Percentiles rank a stretch among this genome's conserved stretches.
Conservation (phyloP, 37 sponge, comb jelly and placozoan genomes). For the Oopsacas minuta region DNA sequence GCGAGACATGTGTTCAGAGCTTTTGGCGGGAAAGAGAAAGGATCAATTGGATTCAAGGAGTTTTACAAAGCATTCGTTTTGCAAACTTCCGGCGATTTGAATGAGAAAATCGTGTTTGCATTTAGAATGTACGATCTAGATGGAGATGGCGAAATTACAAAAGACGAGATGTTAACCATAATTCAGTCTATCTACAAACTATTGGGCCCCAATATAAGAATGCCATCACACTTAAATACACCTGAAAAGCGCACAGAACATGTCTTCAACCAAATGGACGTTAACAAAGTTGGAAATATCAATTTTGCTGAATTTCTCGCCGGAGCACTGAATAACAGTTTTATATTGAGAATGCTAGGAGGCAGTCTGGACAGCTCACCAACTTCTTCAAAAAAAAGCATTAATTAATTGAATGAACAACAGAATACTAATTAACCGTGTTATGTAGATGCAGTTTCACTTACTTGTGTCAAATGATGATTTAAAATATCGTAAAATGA, state of each 20-base stretch:
- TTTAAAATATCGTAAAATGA: no score
- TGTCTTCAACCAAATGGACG: neutral
- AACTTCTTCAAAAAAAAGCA: neutral
- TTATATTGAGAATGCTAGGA: neutral
- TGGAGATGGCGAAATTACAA: neutral
- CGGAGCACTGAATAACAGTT: neutral
- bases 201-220: neutral
- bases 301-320: neutral
- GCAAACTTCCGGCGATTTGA: neutral
- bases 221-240: neutral
- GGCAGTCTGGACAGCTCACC: conserved; percentile 8
- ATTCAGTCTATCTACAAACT: neutral
- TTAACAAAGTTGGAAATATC: neutral
- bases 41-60: neutral
- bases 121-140: conserved; percentile 10
- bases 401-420: neutral
- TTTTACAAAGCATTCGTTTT: neutral
- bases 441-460: neutral
- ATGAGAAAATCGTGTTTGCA: neutral
- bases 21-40: neutral
- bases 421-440: no score
- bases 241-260: neutral
- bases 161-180: neutral
- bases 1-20: conserved; percentile 4
- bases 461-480: neutral